These are phyloP conservation scores for Alca torda DNA, from an alignment of 2,797 vertebrate genomes.

Conservation along the genomic window DNA sequence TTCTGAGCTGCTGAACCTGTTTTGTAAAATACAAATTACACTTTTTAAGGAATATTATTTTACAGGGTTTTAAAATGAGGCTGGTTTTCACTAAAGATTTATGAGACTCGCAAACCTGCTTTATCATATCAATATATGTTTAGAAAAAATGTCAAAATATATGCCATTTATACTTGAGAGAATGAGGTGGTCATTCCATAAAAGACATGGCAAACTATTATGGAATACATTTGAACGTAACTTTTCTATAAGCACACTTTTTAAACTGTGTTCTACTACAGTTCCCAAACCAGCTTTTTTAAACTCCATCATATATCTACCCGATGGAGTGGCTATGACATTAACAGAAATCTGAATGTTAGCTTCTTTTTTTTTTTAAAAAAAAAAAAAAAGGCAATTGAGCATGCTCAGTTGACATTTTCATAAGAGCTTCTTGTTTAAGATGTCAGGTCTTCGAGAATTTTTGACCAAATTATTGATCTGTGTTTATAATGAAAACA, in stretches of 20 bases:
- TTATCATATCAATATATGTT: neutral
- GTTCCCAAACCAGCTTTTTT: neutral
- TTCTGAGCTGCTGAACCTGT: neutral
- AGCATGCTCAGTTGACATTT: neutral
- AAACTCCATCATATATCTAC: neutral
- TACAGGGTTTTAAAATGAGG: neutral
- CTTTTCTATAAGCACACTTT: neutral
- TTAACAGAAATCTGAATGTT: neutral
- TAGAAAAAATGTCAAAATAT: neutral
- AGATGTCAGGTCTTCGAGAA: neutral
- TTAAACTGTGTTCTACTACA: neutral
- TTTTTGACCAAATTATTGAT: constrained; percentile 21
- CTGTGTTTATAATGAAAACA: constrained; percentile 11
- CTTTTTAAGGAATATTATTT: neutral
- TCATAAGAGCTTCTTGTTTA: neutral
- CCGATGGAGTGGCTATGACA: neutral
- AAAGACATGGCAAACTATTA: neutral
- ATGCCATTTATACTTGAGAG: neutral
- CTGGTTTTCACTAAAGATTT: neutral
- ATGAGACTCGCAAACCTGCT: neutral
- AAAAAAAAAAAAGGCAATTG: neutral
- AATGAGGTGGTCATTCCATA: neutral
- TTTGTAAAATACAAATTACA: neutral
- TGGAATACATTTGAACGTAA: neutral
- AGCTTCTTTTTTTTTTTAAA: neutral